Evolutionary conservation across 1,140 invertebrate genomes (phyloP), one percentile per base, ranked within the genome.

Genomic region (Periplaneta americana): DNA sequence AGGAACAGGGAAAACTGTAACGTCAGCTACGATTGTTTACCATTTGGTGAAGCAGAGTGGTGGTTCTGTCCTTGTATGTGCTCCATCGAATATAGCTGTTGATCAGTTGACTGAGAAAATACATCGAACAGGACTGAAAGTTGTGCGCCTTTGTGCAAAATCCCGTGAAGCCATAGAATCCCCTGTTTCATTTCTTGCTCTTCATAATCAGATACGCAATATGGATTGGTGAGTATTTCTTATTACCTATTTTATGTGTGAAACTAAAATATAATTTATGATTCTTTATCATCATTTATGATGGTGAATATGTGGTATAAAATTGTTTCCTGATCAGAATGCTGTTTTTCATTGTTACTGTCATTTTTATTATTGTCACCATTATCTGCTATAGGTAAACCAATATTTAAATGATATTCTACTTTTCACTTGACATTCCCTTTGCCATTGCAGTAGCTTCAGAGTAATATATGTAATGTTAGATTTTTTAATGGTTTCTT

Each of bases 91-190:
- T 86, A 99, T 98, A 15, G 99, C 99, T 74, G 99, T 99, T 0
- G 99, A 99, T 89, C 99, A 99, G 86, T 89, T 99, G 3, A 99
- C 98, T 0, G 98, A 99, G 88, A 99, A 99, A 88, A 99, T 99
- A 77, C 98, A 99, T 87, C 93, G 95, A 84, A 99, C 98, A 31
- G 98, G 98, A 74, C 90, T 99, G 18, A 99, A 99, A 89, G 96
- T 99, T 11, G 97, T 99, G 0, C 92, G 99, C 2, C 90, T 99
- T 1, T 99, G 98, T 89, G 98, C 99, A 17, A 99, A 99, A 88
- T 98, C 97, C 2, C 91, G 99, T 57, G 99, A 99, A 88, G 98
- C 98, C 0, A 98, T 99, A 84, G 98, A 99, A 86, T 99, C 98
- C 0, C 97, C 97, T 0, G 98, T 99, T 0, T 97, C 97, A 39